Conservation (phyloP, 2,113 vertebrate species). For the Polypterus senegalus region DNA sequence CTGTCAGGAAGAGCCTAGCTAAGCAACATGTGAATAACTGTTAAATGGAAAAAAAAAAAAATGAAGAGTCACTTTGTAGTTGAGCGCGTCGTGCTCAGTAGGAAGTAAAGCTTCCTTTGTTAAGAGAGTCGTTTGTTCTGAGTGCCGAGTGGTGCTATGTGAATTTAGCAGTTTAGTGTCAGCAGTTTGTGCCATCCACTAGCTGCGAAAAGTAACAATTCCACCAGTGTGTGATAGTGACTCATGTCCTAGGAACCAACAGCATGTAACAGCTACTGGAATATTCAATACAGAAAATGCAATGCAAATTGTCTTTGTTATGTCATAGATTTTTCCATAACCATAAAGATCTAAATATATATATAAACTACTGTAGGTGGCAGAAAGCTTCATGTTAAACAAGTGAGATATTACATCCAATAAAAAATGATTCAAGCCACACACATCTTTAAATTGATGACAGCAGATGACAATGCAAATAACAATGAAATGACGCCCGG, state of each 20-base stretch:
- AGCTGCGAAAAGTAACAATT: conserved; percentile 15
- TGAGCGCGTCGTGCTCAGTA: conserved; percentile 4
- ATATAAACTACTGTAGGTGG: no score
- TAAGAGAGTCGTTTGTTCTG: conserved; percentile 10
- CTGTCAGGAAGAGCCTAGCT: no score
- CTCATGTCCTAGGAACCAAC: conserved; percentile 12
- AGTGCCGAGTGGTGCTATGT: neutral
- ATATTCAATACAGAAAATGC: conserved; percentile 1
- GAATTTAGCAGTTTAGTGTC: conserved; percentile 6
- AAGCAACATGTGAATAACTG: no score
- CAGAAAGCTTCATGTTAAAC: no score
- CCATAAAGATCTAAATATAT: no score
- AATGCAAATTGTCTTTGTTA: conserved; percentile 12
- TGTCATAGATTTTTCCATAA: neutral
- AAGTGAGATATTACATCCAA: no score
- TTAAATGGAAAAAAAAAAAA: neutral
- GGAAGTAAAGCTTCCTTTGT: conserved; percentile 18
- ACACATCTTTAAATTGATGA: no score
- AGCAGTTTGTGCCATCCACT: conserved; percentile 13
- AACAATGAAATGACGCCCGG: no score
- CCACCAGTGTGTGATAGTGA: conserved; percentile 13
- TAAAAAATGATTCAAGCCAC: no score
- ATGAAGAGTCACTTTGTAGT: conserved; percentile 1
- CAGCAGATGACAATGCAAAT: no score
- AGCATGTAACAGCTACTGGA: neutral